These are phyloP conservation scores for Ctenochaetus hawaiiensis DNA, from an alignment of 2,797 vertebrate species.

Conservation along the genomic window DNA sequence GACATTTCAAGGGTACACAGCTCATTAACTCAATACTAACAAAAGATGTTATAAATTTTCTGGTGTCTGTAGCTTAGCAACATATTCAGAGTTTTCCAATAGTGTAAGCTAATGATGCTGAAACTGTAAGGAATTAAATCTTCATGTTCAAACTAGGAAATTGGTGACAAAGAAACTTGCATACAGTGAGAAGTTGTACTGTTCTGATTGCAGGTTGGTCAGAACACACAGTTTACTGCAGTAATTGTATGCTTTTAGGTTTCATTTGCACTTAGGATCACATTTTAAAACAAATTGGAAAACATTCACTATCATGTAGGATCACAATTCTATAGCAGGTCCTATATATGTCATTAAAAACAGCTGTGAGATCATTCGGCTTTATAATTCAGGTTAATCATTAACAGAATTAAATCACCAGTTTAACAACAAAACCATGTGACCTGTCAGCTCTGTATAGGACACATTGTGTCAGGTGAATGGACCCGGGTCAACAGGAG, in stretches of 20 bases:
- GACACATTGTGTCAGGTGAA: background rate
- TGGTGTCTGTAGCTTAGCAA: background rate
- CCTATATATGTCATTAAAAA: too few species aligned
- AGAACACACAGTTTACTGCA: too few species aligned
- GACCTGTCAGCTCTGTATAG: background rate
- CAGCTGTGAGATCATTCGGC: too few species aligned
- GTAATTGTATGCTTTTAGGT: too few species aligned
- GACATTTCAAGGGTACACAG: background rate
- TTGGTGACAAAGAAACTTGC: background rate
- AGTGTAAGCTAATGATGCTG: background rate
- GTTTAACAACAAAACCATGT: background rate
- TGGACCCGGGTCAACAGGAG: background rate
- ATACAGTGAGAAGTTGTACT: background rate
- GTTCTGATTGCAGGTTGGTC: too few species aligned
- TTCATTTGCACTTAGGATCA: too few species aligned
- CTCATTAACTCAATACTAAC: too few species aligned
- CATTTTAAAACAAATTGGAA: too few species aligned
- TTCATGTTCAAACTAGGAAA: background rate
- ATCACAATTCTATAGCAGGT: background rate
- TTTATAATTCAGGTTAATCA: background rate
- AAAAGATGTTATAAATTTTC: background rate
- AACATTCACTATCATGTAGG: background rate
- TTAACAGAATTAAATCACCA: background rate
- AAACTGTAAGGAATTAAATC: background rate
- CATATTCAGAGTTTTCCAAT: background rate